phyloP scores from a whole-genome alignment of 2,797 vertebrate species.

The Acanthornis magna region DNA sequence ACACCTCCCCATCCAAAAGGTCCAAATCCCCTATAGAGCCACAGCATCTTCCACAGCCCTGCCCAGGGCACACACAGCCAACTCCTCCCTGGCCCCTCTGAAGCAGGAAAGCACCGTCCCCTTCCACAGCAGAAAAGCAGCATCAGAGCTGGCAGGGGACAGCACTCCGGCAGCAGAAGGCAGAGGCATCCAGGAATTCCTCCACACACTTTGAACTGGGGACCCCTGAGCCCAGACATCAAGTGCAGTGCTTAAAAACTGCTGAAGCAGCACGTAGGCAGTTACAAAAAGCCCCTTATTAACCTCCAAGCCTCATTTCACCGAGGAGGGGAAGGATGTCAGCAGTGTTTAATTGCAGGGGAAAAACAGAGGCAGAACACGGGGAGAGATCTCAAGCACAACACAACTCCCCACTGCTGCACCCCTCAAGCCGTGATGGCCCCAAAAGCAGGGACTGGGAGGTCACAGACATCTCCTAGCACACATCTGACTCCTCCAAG shows the following conservation, averaged over 20 bases:
- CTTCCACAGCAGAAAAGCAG: neutral
- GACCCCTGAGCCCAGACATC: neutral
- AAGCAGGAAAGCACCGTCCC: neutral
- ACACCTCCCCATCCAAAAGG: neutral
- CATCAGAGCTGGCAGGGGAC: neutral
- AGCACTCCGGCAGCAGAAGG: neutral
- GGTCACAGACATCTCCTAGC: neutral
- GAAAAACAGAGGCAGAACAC: neutral
- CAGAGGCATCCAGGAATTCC: neutral
- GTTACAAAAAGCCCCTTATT: neutral
- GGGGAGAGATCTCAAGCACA: neutral
- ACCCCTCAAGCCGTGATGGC: neutral
- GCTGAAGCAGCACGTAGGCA: neutral
- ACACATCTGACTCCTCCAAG: neutral
- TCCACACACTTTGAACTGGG: neutral
- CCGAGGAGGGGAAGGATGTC: neutral
- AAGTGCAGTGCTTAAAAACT: neutral
- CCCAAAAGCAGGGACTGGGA: neutral
- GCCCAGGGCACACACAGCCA: fast-evolving
- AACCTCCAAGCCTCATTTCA: conserved; percentile 49
- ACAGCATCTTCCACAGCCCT: neutral
- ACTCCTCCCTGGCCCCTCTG: fast-evolving
- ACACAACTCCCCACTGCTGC: neutral
- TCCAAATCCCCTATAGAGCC: fast-evolving
- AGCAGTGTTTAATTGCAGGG: neutral